phyloP scores from a whole-genome alignment of 2,888 invertebrate genomes.

The Lochmaea capreae region DNA sequence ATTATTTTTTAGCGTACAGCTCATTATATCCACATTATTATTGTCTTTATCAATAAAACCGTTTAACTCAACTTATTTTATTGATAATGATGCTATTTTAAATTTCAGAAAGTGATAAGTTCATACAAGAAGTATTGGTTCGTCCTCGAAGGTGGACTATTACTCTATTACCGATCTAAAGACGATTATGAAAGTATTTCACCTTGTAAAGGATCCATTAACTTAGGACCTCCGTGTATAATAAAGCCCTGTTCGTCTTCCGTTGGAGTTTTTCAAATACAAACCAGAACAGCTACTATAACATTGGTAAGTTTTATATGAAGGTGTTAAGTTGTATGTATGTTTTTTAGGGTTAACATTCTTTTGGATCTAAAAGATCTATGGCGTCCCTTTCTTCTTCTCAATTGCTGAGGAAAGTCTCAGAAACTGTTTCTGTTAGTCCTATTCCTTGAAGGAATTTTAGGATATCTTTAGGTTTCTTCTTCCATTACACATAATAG shows the following conservation, averaged over 20 bases:
- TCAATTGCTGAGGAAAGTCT: no score
- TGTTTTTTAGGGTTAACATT: no score
- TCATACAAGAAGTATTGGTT: constrained; percentile 71
- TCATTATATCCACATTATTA: no score
- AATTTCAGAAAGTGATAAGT: constrained; percentile 63
- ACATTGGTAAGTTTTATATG: constrained; percentile 61
- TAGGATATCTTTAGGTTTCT: no score
- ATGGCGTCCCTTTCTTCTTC: no score
- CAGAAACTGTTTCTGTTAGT: no score
- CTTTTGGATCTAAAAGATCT: no score
- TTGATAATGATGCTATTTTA: background rate
- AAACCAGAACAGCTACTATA: constrained; percentile 64
- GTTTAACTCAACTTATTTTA: background rate
- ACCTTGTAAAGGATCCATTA: constrained; percentile 68
- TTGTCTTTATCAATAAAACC: no score
- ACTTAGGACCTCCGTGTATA: constrained; percentile 65
- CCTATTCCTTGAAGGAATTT: no score
- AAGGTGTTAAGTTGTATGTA: no score
- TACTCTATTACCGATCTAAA: constrained; percentile 69
- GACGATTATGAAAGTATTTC: constrained; percentile 67
- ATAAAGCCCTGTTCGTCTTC: constrained; percentile 61
- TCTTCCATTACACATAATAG: no score
- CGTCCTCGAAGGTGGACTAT: constrained; percentile 68
- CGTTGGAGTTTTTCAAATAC: constrained; percentile 63
- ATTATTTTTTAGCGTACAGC: no score